Percentiles rank a stretch among this genome's conserved stretches.
Conservation (phyloP, 2,888 invertebrate species). For the Clanis bilineata region DNA sequence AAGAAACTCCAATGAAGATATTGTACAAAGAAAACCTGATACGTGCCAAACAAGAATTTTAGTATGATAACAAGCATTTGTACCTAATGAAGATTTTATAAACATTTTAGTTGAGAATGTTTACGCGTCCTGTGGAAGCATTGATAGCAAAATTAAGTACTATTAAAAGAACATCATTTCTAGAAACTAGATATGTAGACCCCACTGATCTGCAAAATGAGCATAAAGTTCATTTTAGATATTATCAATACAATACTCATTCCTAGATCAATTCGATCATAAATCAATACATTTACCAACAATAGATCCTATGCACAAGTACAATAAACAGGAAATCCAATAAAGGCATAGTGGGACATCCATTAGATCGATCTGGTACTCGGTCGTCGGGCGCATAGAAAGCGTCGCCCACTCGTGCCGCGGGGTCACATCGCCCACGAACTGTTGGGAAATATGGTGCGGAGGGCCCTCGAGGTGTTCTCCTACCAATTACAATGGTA, state of each 20-base stretch:
- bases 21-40: too few species aligned
- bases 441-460: conserved; percentile 54
- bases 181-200: too few species aligned
- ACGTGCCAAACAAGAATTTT: too few species aligned
- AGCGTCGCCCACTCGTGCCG: conserved; percentile 68
- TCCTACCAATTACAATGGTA: conserved; percentile 54
- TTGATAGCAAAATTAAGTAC: too few species aligned
- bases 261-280: not conserved
- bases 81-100: too few species aligned
- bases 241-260: not conserved
- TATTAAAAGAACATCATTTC: too few species aligned
- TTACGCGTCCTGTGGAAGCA: too few species aligned
- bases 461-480: conserved; percentile 47
- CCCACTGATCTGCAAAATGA: too few species aligned
- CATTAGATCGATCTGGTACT: conserved; percentile 47
- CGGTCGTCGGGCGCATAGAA: conserved; percentile 53
- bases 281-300: not conserved
- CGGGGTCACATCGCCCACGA: conserved; percentile 73
- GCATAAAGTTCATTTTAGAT: not conserved
- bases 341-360: conserved; percentile 32
- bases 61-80: too few species aligned
- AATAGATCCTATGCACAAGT: not conserved
- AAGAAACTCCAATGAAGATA: too few species aligned
- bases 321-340: conserved; percentile 18
- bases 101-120: too few species aligned